phyloP scores from a whole-genome alignment of 2,888 invertebrate species.

The Calliopum simillimum region DNA sequence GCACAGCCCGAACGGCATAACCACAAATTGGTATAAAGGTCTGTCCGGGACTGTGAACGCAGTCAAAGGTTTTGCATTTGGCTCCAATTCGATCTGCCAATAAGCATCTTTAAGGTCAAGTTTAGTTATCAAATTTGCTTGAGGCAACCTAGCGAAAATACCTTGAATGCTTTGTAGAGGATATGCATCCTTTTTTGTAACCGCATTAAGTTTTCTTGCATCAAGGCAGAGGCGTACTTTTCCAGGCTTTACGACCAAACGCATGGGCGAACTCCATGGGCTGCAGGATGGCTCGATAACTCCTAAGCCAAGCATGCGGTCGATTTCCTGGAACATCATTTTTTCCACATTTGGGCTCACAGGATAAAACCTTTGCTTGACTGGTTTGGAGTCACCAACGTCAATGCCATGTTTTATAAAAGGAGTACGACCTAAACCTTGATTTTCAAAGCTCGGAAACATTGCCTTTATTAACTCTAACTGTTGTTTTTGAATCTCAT shows the following conservation, averaged over 20 bases:
- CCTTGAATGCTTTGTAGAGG: conserved; percentile 42
- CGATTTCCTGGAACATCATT: conserved; percentile 49
- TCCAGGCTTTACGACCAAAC: conserved; percentile 21
- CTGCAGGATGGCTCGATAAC: conserved; percentile 51
- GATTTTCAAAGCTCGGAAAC: too few relatives aligned
- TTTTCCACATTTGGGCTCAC: conserved; percentile 42
- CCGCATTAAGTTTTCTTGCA: conserved; percentile 26
- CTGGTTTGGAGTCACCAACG: conserved; percentile 37
- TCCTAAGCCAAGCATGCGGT: conserved; percentile 51
- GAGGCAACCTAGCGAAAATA: conserved; percentile 37
- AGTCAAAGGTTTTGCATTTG: conserved; percentile 30
- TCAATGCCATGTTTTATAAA: conserved; percentile 40
- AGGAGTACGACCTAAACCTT: too few relatives aligned
- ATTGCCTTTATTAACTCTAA: too few relatives aligned
- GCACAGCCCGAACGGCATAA: too few relatives aligned
- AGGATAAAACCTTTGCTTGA: conserved; percentile 44
- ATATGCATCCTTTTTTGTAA: conserved; percentile 41
- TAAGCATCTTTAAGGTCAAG: too few relatives aligned
- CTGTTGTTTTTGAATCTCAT: background rate
- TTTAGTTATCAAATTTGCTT: too few relatives aligned
- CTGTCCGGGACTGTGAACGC: conserved; percentile 40
- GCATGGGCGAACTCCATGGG: conserved; percentile 30
- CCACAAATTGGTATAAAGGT: too few relatives aligned
- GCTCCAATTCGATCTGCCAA: conserved; percentile 38
- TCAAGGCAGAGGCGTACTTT: conserved; percentile 29